Evolutionary conservation across 2,888 invertebrate species (phyloP), one percentile per base, ranked within the genome.

Genomic region (Scrobipalpa atriplicella): DNA sequence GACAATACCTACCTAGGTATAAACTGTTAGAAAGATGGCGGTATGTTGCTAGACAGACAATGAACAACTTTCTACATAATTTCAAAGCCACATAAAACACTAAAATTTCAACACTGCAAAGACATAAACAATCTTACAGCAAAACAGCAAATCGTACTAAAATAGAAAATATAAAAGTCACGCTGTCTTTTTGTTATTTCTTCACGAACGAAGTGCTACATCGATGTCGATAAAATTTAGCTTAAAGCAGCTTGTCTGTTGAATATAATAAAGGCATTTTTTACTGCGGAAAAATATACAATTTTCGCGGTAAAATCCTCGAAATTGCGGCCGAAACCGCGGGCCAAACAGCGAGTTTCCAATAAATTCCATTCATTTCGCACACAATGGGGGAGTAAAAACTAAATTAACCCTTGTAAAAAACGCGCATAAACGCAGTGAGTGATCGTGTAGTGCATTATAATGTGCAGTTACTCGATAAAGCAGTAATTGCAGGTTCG

Each of bases 391-490:
- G 58, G 16, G 58, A 58, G n/a, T 58, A 38, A 58, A 58, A 58
- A 58, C 58, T 2, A 58, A 58, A 58, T 58, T 58, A 58, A 56
- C 21, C 21, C 54, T 10, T n/a, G 13, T 54, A 63, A 58, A 58
- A 58, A 58, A 36, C 16, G 58, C 38, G 58, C 58, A 58, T 58
- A 58, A 38, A 58, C 16, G 29, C 38, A 47, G 19, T 16, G n/a
- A 58, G 36, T 54, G 62, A 39, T 62, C 56, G 43, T 18, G 54
- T 39, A 13, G 43, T 13, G 38, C 36, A 61, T 61, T 62, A 21
- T 21, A 62, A 62, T 62, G 41, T 62, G 41, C 62, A 62, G 62
- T 62, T 62, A 62, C 29, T 21, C 62, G 47, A 62, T 62, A 62
- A 62, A 62, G 47, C 62, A 43, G 62, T 62, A 62, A 62, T 62